Conservation (phyloP, 2,888 invertebrate species). For the Drosophila barbarae region DNA sequence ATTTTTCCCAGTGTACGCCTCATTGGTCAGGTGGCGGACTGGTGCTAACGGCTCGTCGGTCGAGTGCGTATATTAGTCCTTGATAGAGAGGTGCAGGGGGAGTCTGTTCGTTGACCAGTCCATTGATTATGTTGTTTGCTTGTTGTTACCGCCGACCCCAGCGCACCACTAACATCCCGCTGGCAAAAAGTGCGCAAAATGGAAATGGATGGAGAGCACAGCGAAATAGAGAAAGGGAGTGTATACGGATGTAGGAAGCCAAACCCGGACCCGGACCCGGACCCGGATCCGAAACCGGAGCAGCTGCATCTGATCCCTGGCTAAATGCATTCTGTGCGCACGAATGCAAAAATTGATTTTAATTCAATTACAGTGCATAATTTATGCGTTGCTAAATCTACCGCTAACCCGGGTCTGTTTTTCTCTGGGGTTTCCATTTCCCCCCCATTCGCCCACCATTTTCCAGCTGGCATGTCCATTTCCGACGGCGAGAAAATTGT, state of each 20-base stretch:
- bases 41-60: conserved; percentile 4
- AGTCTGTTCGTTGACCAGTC: conserved; percentile 25
- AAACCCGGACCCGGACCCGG: background rate
- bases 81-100: background rate
- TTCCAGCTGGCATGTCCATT: background rate
- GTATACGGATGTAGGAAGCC: conserved; percentile 1
- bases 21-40: conserved; percentile 5
- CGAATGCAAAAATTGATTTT: conserved; percentile 63
- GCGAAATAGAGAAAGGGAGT: background rate
- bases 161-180: conserved; percentile 5
- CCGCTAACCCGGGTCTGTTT: conserved; percentile 4
- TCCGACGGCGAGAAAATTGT: background rate
- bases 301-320: conserved; percentile 38
- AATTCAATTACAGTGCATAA: conserved; percentile 67
- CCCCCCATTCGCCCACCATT: too few relatives aligned
- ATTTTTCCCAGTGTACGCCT: background rate
- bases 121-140: conserved; percentile 48
- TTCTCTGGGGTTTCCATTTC: conserved; percentile 4
- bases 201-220: conserved; percentile 24
- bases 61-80: conserved; percentile 12
- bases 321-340: conserved; percentile 37
- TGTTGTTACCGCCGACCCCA: conserved; percentile 17
- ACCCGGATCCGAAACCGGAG: conserved; percentile 20
- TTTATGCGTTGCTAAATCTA: conserved; percentile 62
- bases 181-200: conserved; percentile 44